Evolutionary conservation across 2,888 invertebrate species (phyloP).

Genomic region (Apamea anceps): DNA sequence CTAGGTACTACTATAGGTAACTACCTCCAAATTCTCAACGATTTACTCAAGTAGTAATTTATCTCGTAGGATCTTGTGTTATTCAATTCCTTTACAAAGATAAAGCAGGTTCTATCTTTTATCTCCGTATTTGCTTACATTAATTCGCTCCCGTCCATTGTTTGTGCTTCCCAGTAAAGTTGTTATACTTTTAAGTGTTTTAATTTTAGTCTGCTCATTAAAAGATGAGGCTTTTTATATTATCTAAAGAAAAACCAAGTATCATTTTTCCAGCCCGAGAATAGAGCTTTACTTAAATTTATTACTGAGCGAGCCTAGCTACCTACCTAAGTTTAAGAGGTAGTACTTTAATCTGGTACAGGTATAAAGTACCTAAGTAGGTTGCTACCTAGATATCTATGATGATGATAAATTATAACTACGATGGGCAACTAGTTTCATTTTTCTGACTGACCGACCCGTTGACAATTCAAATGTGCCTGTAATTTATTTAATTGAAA

Average conservation of each 20-base stretch:
- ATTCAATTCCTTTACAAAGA: conserved; percentile 6
- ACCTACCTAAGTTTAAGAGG: neutral
- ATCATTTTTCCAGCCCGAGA: neutral
- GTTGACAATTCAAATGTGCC: no score
- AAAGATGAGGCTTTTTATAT: neutral
- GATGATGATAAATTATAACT: no score
- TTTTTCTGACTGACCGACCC: no score
- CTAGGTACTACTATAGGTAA: no score
- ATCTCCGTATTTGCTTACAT: conserved; percentile 9
- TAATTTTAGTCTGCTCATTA: neutral
- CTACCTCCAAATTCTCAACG: neutral
- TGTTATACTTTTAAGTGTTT: neutral
- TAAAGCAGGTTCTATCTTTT: neutral
- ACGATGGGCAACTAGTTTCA: no score
- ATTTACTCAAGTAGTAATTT: neutral
- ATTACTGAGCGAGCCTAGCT: neutral
- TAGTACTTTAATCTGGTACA: no score
- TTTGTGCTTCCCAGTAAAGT: neutral
- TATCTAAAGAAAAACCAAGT: neutral
- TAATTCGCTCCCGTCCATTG: neutral
- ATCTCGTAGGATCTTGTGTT: neutral
- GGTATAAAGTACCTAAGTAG: no score
- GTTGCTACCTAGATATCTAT: no score
- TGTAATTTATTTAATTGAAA: no score
- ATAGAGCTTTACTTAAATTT: neutral